Conservation (phyloP, 2,113 vertebrate genomes). For the Capreolus pygargus region DNA sequence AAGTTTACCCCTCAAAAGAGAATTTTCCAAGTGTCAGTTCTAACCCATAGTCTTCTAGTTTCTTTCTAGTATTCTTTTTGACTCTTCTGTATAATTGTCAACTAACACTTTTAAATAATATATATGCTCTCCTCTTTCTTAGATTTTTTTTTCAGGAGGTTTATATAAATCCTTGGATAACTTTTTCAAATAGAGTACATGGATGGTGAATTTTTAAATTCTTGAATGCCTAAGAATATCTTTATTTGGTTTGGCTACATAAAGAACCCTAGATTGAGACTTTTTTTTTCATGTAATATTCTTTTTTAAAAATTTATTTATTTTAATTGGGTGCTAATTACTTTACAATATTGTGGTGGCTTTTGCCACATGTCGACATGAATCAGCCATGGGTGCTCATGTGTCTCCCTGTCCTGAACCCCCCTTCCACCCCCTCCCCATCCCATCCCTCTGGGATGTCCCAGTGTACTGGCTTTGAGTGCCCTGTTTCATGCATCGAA, state of each 20-base stretch:
- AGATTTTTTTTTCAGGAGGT: neutral
- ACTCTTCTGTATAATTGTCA: neutral
- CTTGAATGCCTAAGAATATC: neutral
- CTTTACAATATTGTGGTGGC: neutral
- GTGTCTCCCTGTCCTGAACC: neutral
- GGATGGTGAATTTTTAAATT: neutral
- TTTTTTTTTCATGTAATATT: neutral
- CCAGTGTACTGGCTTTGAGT: neutral
- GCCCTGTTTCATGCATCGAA: neutral
- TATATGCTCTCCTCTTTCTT: neutral
- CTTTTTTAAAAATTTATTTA: neutral
- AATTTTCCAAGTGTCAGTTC: neutral
- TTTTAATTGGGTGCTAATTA: neutral
- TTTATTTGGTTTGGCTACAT: neutral
- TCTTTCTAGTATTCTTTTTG: rapidly evolving
- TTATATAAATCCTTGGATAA: neutral
- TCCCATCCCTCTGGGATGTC: neutral
- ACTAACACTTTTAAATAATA: neutral
- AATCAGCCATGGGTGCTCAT: neutral
- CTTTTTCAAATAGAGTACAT: neutral
- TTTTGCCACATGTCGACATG: neutral
- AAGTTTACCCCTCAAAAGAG: rapidly evolving
- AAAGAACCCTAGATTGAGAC: neutral
- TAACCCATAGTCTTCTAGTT: neutral
- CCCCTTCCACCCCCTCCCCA: neutral